These are phyloP conservation scores for Drosophila yakuba DNA, from an alignment of 1,140 invertebrate species.

Conservation along the genomic window DNA sequence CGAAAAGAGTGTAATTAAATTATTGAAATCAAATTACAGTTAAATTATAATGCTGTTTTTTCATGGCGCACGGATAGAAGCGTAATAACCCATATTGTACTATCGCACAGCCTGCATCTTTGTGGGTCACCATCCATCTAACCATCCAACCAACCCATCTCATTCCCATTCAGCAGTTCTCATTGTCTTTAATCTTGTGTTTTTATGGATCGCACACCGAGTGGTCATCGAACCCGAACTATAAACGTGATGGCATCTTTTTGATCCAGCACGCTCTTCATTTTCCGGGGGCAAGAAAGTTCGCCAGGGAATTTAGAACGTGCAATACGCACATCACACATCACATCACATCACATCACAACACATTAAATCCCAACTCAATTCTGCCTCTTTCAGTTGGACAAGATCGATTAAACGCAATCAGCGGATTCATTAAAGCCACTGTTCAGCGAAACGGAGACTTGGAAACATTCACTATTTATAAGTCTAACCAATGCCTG, in stretches of 20 bases:
- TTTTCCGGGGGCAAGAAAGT: constrained; percentile 5
- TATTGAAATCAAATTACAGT: constrained; percentile 83
- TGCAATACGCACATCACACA: not conserved
- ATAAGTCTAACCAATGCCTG: not conserved
- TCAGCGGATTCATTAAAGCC: constrained; percentile 1
- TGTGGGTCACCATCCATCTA: constrained; percentile 29
- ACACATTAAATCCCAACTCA: too few relatives aligned
- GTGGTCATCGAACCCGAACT: constrained; percentile 39
- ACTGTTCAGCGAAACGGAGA: not conserved
- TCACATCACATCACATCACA: not conserved
- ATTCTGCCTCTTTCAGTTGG: not conserved
- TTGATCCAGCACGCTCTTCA: constrained; percentile 28
- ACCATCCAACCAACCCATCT: constrained; percentile 5
- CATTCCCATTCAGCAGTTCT: constrained; percentile 8
- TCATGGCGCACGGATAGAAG: not conserved
- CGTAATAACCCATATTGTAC: constrained; percentile 20
- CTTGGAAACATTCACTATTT: not conserved
- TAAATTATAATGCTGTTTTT: constrained; percentile 57
- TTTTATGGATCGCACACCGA: constrained; percentile 19
- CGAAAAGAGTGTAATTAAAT: constrained; percentile 76
- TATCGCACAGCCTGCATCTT: constrained; percentile 31
- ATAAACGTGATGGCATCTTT: constrained; percentile 31
- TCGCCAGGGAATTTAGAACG: constrained; percentile 13
- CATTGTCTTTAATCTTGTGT: constrained; percentile 26
- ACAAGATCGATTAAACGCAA: not conserved